Percentiles rank a stretch among this genome's conserved stretches.
phyloP scores from a whole-genome alignment of 1,140 invertebrate genomes.

The Oryzaephilus surinamensis region DNA sequence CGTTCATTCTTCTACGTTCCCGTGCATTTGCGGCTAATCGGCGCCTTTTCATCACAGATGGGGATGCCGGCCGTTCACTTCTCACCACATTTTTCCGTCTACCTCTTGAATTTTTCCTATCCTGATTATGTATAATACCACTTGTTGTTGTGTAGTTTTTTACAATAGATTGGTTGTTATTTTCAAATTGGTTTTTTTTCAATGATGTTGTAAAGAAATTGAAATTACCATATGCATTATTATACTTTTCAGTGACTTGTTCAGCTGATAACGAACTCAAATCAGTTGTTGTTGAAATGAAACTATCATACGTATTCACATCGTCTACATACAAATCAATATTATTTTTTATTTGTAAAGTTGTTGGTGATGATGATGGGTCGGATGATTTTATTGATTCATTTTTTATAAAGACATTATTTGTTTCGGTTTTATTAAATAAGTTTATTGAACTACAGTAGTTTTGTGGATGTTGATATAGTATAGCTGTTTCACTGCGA shows the following conservation, averaged over 20 bases:
- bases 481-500: background rate
- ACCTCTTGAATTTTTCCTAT: background rate
- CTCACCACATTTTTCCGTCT: slow-evolving; percentile 15
- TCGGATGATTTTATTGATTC: too few species aligned
- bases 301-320: slow-evolving; percentile 24
- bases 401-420: too few species aligned
- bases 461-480: slow-evolving; percentile 3
- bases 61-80: slow-evolving; percentile 38
- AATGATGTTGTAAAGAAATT: slow-evolving; percentile 3
- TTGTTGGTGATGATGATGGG: slow-evolving; percentile 5
- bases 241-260: slow-evolving; percentile 11
- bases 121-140: background rate
- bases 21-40: slow-evolving; percentile 66
- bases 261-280: slow-evolving; percentile 15
- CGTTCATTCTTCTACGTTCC: slow-evolving; percentile 71
- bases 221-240: slow-evolving; percentile 4
- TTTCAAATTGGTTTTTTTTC: background rate
- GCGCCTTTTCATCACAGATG: slow-evolving; percentile 48
- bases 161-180: background rate
- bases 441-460: background rate
- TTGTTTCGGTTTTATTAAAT: slow-evolving; percentile 12
- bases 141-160: background rate
- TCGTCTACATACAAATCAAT: slow-evolving; percentile 20
- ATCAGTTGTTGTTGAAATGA: slow-evolving; percentile 15
- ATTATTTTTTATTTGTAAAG: background rate